Evolutionary conservation across 2,888 invertebrate genomes (phyloP).

Genomic region (Anarsia innoxiella): DNA sequence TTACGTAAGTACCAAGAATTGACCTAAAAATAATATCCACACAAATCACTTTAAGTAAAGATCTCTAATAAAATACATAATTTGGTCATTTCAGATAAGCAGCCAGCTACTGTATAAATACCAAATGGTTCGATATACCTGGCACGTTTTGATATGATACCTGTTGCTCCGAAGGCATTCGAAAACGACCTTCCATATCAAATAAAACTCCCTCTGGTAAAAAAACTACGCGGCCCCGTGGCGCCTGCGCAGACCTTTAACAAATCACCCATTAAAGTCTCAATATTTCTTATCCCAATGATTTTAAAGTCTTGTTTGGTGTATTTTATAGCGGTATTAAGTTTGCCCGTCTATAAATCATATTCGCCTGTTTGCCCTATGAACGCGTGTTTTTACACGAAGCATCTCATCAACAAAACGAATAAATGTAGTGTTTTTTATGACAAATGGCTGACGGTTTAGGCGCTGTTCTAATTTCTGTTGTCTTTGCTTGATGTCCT

Average conservation of each 20-base stretch:
- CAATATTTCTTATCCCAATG: constrained; percentile 21
- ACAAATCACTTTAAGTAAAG: too few relatives aligned
- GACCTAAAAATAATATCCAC: too few relatives aligned
- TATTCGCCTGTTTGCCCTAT: constrained; percentile 52
- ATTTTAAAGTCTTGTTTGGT: constrained; percentile 23
- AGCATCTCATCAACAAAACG: constrained; percentile 49
- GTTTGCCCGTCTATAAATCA: constrained; percentile 53
- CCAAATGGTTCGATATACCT: constrained; percentile 22
- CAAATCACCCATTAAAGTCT: constrained; percentile 12
- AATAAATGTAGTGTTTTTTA: constrained; percentile 43
- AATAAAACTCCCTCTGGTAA: constrained; percentile 47
- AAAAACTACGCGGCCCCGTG: constrained; percentile 58
- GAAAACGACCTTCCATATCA: constrained; percentile 55
- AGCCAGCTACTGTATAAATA: constrained; percentile 39
- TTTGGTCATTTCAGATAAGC: constrained; percentile 28
- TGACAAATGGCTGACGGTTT: constrained; percentile 43
- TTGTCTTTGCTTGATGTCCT: constrained; percentile 28
- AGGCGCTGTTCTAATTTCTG: constrained; percentile 37
- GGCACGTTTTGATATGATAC: neutral
- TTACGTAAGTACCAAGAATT: too few relatives aligned
- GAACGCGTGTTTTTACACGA: constrained; percentile 65
- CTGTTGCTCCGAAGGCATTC: constrained; percentile 39
- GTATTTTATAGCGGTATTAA: constrained; percentile 9
- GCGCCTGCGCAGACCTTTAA: constrained; percentile 50
- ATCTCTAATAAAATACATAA: constrained; percentile 17